Base-by-base conservation (phyloP, 2,888 invertebrate genomes). In the Polia nebulosa region DNA sequence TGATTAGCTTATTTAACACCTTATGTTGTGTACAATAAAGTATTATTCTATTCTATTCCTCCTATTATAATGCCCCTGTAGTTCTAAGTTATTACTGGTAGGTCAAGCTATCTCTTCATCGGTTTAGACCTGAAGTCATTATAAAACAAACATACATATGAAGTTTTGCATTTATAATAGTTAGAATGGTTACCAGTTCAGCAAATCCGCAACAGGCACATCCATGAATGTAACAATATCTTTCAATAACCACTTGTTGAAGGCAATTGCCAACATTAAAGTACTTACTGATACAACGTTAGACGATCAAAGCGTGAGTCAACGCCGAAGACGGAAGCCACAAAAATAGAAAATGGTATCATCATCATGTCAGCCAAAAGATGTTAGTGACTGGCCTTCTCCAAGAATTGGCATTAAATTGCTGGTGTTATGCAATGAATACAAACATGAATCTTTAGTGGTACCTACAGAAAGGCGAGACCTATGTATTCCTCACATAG, bases 221-320 rank as follows among this genome's bases (percentile, higher is more conserved):
- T 72, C 45, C 17, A 32, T 6, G 32, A 22, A 22, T n/a, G 2
- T 47, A 32, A 39, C 11, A 61, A 68, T 49, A 63, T 53, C 8
- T 66, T 65, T 65, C 74, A 53, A 70, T 41, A 49, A 41, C 20
- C 32, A 47, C 45, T 22, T 41, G 70, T 71, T 75, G 53, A 47
- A 22, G 17, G 22, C 22, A 27, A 64, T 53, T 66, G 32, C 20
- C 11, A 17, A 53, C 32, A 45, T 47, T 39, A 17, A 20, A 20
- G 52, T 45, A 27, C 39, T 72, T 47, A 6, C n/a, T 13, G n/a
- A 44, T 11, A 52, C 22, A 34, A 41, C 8, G n/a, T 9, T n/a
- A n/a, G 27, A 44, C 36, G 11, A 25, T 36, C 3, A 39, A 68
- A 47, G n/a, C 25, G 3, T 61, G 39, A 49, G 15, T 32, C 20